phyloP scores from a whole-genome alignment of 2,888 invertebrate species.

The Stenchaetothrips biformis region DNA sequence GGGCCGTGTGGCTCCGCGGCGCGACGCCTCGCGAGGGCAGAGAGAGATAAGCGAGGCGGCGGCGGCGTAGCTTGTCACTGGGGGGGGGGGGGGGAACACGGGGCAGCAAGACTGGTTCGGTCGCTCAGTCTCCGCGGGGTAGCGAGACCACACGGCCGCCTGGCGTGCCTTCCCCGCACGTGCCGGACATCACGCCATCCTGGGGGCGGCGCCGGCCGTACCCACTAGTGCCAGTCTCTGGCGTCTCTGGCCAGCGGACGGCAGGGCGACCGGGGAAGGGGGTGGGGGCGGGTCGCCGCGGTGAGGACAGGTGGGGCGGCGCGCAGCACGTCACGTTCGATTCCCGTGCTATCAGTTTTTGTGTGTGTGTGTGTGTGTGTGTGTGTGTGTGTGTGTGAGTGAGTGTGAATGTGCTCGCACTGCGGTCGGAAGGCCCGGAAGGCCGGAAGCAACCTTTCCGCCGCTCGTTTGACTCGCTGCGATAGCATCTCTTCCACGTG shows the following conservation, averaged over 20 bases:
- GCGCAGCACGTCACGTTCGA: neutral
- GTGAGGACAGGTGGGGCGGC: neutral
- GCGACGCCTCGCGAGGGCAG: no score
- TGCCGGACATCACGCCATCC: constrained; percentile 12
- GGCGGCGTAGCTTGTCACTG: no score
- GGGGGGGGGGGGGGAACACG: no score
- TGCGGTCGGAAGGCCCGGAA: no score
- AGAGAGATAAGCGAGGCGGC: no score
- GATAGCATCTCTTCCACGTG: neutral
- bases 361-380: neutral
- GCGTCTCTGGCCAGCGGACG: neutral
- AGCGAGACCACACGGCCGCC: neutral
- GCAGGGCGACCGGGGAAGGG: neutral
- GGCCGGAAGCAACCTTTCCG: neutral
- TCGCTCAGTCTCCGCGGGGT: neutral
- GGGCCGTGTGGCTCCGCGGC: no score
- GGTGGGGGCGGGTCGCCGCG: neutral
- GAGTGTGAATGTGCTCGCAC: no score
- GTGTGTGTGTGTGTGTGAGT: no score
- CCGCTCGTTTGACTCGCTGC: neutral
- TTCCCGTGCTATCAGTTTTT: neutral
- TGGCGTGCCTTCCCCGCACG: neutral
- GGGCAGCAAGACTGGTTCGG: no score
- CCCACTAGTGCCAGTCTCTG: neutral
- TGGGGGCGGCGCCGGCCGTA: neutral